Evolutionary conservation across 2,113 vertebrate species (phyloP).

Genomic region (Cygnus atratus): DNA sequence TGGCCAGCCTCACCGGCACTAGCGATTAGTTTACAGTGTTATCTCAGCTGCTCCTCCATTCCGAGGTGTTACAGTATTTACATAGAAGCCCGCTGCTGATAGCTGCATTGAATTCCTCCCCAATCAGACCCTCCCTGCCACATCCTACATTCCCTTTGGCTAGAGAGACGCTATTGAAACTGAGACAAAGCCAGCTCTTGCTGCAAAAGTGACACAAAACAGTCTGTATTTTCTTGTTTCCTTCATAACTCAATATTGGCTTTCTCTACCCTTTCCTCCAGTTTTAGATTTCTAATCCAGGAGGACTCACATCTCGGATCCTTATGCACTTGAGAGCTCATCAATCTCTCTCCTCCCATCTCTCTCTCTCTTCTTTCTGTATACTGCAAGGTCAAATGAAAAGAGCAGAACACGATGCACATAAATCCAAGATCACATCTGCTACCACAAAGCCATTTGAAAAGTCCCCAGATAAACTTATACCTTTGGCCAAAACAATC

Average conservation of each 20-base stretch:
- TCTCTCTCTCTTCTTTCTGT: background rate
- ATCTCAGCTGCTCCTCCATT: constrained; percentile 75
- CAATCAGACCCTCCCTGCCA: constrained; percentile 30
- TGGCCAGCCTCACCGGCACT: constrained; percentile 32
- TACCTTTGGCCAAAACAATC: background rate
- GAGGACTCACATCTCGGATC: background rate
- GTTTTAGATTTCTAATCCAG: background rate
- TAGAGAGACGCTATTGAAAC: background rate
- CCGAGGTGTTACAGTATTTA: constrained; percentile 76
- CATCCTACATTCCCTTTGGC: constrained; percentile 35
- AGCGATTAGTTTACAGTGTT: constrained; percentile 74
- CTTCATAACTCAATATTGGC: background rate
- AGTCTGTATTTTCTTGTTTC: background rate
- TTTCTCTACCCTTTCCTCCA: background rate
- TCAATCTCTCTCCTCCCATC: background rate
- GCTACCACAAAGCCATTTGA: background rate
- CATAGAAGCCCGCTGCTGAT: constrained; percentile 69
- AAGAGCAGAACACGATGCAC: background rate
- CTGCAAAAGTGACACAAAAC: background rate
- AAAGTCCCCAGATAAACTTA: background rate
- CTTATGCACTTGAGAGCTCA: background rate
- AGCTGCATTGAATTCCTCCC: constrained; percentile 64
- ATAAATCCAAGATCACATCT: background rate
- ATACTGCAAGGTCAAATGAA: background rate
- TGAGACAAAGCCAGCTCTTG: background rate